These are phyloP conservation scores for Okapia johnstoni DNA, from an alignment of 2,113 vertebrate genomes.

Conservation along the genomic window DNA sequence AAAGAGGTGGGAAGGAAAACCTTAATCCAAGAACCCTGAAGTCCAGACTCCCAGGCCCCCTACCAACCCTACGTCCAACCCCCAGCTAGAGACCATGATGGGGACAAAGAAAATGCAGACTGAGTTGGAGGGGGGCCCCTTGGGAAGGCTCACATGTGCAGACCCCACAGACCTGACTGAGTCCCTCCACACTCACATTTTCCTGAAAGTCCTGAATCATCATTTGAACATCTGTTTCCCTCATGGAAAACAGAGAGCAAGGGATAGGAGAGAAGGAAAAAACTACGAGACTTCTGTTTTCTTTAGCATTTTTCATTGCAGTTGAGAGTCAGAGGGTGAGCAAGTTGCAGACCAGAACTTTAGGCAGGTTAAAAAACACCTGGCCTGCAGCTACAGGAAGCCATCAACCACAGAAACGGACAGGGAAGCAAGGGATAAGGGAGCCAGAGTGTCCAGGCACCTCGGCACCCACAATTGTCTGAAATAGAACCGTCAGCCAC, in stretches of 20 bases:
- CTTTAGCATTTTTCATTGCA: neutral
- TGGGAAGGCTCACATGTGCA: neutral
- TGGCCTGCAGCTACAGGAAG: neutral
- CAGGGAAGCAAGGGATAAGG: neutral
- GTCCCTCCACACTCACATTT: neutral
- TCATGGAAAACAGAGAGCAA: neutral
- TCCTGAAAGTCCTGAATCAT: neutral
- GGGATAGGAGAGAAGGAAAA: neutral
- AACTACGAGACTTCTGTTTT: neutral
- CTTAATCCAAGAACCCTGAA: neutral
- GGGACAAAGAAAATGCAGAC: neutral
- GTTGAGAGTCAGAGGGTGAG: neutral
- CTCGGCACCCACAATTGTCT: accelerated
- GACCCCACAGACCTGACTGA: neutral
- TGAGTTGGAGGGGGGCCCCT: neutral
- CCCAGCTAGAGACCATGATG: neutral
- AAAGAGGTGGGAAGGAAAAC: neutral
- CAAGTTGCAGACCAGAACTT: neutral
- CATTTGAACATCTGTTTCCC: neutral
- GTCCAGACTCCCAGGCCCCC: neutral
- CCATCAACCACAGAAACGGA: neutral
- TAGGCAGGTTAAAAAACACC: neutral
- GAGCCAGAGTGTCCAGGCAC: accelerated
- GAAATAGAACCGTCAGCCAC: accelerated
- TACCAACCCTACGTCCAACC: neutral